Base-by-base conservation (phyloP, 2,888 invertebrate species). In the Strigamia crassipes region DNA sequence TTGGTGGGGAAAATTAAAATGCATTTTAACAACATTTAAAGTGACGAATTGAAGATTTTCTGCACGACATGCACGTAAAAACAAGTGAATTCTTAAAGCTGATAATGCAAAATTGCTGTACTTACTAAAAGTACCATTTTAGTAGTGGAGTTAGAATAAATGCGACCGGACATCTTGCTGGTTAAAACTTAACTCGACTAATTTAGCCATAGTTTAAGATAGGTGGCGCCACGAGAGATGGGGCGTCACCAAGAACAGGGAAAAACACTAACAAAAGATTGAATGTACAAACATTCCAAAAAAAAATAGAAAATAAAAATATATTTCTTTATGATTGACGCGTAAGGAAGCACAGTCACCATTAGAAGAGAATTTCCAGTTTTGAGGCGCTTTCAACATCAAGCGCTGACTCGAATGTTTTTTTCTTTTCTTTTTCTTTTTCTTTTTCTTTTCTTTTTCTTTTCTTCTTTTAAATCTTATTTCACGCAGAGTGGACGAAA, bases 401-500 rank as follows among this genome's bases (percentile, higher is more conserved):
- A 6, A 18, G n/a, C n/a, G 56, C 56, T 56, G 56, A 56, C 56
- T 56, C 56, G 4, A 9, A n/a, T 18, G 6, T 5, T 56, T 56
- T 56, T 56, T 18, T 38, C 9, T 9, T 1, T 21, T 56, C 18
- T 56, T 56, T 18, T 6, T 3, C 3, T 27, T 56, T 56, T 56
- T 6, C 6, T 10, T 38, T 6, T 38, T 18, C 27, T 27, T 27
- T 27, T 27, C 3, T 27, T 56, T 18, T 38, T 18, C 4, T 6
- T 56, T 56, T 56, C 18, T 56, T 18, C 10, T 18, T 56, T 56
- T 56, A 56, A 56, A 21, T 18, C 56, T 56, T 56, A 18, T 56
- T 56, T 56, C 56, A 56, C 56, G 56, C 56, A 56, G 56, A 56
- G 56, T 56, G 56, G 56, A 46, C 46, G 46, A 46, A n/a, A 46